Evolutionary conservation across 2,113 vertebrate species (phyloP), one percentile per base, ranked within the genome.

Genomic region (Macrotus californicus): DNA sequence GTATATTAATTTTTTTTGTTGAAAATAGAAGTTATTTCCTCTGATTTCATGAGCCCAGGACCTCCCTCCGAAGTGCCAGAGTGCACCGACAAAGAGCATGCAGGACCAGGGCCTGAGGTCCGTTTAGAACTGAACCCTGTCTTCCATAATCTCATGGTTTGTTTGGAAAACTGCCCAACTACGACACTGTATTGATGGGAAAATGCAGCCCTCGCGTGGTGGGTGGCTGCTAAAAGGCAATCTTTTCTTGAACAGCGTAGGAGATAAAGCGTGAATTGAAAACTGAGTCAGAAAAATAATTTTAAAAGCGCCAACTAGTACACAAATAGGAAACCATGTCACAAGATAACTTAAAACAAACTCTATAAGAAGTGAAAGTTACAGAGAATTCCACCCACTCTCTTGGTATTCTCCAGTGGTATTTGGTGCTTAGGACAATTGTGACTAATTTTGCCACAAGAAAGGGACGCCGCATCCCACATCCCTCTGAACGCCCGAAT

Each of bases 101-200:
- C 59, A 15, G 82, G 1, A 56, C 19, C 36, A 93, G n/a, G 83
- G 94, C 76, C 92, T 76, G 64, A 93, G 94, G 89, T 80, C 95
- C 26, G 9, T 95, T 94, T 41, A 90, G 43, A 96, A 97, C n/a
- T 12, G 76, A 89, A 89, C 82, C 87, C 89, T 79, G 91, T 95
- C 96, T 97, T 95, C 92, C 91, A 97, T 93, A 80, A 96, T 97
- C 97, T 98, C 97, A 97, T 7, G 95, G 91, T 86, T 88, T 81
- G 92, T 94, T 98, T 94, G 92, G 97, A 97, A 95, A 98, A 84
- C 96, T 59, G 87, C 54, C 93, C 72, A 87, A 75, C 97, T 82
- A 0, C 96, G 95, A 97, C 97, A 96, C 34, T 93, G 96, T 48
- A 4, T 86, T 77, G 48, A 82, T 61, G 79, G 92, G 95, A 54